A percentile compares a stretch with the other conserved stretches of the same genome.
These are phyloP conservation scores for Ptilonorhynchus violaceus DNA, from an alignment of 2,113 vertebrate species.

Conservation along the genomic window DNA sequence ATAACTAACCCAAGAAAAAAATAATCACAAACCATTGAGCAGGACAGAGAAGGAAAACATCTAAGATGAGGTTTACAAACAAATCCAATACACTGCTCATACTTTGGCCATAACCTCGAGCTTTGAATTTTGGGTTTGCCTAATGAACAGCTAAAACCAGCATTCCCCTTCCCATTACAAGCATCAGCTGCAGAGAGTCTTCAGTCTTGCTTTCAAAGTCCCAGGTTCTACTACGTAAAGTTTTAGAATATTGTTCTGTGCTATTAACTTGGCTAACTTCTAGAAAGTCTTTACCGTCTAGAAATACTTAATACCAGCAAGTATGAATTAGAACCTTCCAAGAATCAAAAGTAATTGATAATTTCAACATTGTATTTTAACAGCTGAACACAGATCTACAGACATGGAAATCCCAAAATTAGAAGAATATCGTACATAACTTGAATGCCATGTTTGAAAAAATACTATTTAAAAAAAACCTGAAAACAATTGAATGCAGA, in stretches of 20 bases:
- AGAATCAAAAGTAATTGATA: neutral
- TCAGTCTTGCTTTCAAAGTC: neutral
- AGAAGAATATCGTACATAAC: neutral
- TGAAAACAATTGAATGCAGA: neutral
- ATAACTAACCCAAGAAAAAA: neutral
- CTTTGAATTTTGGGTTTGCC: neutral
- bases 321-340: neutral
- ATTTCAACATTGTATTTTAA: neutral
- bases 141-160: neutral
- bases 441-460: neutral
- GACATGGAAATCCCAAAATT: neutral
- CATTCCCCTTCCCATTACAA: neutral
- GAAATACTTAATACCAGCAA: neutral
- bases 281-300: neutral
- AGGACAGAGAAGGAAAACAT: neutral
- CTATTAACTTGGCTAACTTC: neutral
- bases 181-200: neutral
- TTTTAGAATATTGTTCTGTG: neutral
- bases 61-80: neutral
- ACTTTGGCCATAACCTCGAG: fast-evolving
- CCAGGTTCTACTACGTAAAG: neutral
- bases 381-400: neutral
- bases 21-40: neutral
- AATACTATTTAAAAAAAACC: neutral
- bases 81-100: neutral